A percentile compares a stretch with the other conserved stretches of the same genome.
phyloP scores from a whole-genome alignment of 2,888 invertebrate species.

The Tetranychus piercei region DNA sequence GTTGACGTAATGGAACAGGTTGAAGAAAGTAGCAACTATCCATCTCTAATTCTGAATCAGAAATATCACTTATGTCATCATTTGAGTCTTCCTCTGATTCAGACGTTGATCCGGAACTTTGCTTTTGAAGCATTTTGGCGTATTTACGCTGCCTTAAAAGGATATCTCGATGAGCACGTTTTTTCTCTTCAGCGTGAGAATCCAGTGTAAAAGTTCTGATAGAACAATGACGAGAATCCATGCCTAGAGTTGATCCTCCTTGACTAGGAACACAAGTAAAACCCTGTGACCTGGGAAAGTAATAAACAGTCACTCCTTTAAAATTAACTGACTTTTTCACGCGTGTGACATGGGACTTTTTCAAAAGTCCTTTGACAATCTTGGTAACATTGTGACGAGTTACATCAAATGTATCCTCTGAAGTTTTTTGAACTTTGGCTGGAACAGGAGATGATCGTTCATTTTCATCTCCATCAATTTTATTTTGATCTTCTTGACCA shows the following conservation, averaged over 20 bases:
- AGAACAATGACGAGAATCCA: constrained; percentile 49
- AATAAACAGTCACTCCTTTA: constrained; percentile 77
- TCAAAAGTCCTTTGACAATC: constrained; percentile 5
- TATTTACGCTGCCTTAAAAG: constrained; percentile 26
- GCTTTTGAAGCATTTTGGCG: constrained; percentile 20
- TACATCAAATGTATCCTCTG: not conserved
- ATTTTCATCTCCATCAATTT: not conserved
- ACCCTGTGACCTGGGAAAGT: constrained; percentile 62
- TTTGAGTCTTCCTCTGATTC: constrained; percentile 26
- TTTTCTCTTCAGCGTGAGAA: constrained; percentile 72
- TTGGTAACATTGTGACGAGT: not conserved
- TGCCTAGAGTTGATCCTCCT: constrained; percentile 53
- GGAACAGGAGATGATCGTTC: not conserved
- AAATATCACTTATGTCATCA: constrained; percentile 29
- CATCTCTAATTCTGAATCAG: constrained; percentile 61
- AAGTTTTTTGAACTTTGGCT: not conserved
- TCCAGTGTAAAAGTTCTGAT: constrained; percentile 58
- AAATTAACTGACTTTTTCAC: constrained; percentile 46
- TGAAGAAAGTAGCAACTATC: constrained; percentile 74
- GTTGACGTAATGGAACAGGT: constrained; percentile 76
- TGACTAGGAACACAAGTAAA: constrained; percentile 39
- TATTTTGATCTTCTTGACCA: not conserved
- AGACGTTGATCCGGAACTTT: constrained; percentile 17
- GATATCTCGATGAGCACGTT: constrained; percentile 58
- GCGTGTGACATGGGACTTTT: not conserved